Conservation (phyloP, 2,888 invertebrate species). For the Dusona sp. region DNA sequence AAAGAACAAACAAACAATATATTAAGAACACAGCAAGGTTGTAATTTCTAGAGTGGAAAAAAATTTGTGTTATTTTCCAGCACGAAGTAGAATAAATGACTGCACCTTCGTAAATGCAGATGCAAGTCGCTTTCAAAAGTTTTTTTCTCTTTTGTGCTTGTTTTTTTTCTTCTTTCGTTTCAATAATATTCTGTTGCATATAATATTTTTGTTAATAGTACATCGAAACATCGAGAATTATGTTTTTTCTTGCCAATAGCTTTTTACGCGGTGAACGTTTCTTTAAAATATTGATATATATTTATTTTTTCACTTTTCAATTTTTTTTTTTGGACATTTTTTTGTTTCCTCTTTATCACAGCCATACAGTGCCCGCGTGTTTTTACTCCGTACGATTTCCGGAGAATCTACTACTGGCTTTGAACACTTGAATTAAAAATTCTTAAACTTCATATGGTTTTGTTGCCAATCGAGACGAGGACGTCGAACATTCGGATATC, state of each 20-base stretch:
- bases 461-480: slow-evolving; percentile 66
- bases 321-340: background rate
- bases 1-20: slow-evolving; percentile 24
- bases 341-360: slow-evolving; percentile 57
- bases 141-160: slow-evolving; percentile 33
- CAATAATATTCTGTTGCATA: slow-evolving; percentile 30
- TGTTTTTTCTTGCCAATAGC: slow-evolving; percentile 23
- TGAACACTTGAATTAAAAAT: background rate
- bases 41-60: slow-evolving; percentile 72
- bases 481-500: slow-evolving; percentile 68
- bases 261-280: background rate
- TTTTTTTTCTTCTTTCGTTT: slow-evolving; percentile 37
- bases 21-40: slow-evolving; percentile 70
- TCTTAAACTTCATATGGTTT: slow-evolving; percentile 76
- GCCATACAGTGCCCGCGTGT: slow-evolving; percentile 66
- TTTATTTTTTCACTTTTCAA: background rate
- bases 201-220: slow-evolving; percentile 33
- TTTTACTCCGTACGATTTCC: slow-evolving; percentile 29
- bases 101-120: slow-evolving; percentile 47
- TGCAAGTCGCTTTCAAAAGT: slow-evolving; percentile 31
- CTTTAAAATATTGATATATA: background rate
- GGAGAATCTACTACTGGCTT: slow-evolving; percentile 9
- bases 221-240: slow-evolving; percentile 54
- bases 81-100: slow-evolving; percentile 65
- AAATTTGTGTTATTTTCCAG: slow-evolving; percentile 63